Evolutionary conservation across 1,140 invertebrate genomes (phyloP).

Genomic region (Trinorchestia longiramus): DNA sequence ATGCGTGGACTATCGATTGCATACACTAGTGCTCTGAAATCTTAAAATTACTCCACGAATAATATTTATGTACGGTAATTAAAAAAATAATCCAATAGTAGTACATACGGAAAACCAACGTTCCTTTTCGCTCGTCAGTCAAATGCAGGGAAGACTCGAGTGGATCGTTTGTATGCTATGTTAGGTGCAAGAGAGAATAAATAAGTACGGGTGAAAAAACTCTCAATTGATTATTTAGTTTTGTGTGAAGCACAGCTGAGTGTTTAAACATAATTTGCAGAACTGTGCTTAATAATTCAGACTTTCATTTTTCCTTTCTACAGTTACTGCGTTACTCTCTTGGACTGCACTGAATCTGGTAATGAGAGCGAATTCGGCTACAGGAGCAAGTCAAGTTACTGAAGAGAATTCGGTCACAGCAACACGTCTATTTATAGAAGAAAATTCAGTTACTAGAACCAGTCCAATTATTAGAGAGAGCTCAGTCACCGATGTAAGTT

Average conservation of each 20-base stretch:
- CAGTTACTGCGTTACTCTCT: background rate
- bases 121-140: background rate
- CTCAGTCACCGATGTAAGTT: background rate
- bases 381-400: background rate
- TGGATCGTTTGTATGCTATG: background rate
- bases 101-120: too few relatives aligned
- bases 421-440: background rate
- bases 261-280: background rate
- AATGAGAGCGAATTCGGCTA: background rate
- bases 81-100: too few relatives aligned
- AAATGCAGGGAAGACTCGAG: background rate
- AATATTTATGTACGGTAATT: too few relatives aligned
- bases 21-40: background rate
- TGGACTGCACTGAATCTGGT: background rate
- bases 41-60: background rate
- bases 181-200: background rate
- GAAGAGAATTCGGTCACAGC: background rate
- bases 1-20: background rate
- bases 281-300: background rate
- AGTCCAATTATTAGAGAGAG: background rate
- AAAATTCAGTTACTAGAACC: background rate
- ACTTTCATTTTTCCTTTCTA: background rate
- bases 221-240: background rate
- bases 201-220: background rate
- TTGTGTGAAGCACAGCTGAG: background rate